A percentile compares a stretch with the other conserved stretches of the same genome.
Evolutionary conservation across 2,888 invertebrate species (phyloP).

Genomic region (Urechis unicinctus): DNA sequence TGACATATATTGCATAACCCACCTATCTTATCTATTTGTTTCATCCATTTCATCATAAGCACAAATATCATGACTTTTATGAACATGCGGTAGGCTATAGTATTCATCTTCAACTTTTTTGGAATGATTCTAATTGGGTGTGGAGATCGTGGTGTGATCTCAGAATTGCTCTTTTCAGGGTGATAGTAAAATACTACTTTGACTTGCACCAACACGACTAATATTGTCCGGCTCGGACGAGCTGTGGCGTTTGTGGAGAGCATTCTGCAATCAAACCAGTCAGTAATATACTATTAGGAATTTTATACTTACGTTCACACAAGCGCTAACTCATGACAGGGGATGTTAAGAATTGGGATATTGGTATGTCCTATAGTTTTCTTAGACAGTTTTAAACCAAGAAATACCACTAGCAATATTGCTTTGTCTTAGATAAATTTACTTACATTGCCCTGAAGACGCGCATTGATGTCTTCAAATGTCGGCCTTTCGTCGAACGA

Average conservation of each 20-base stretch:
- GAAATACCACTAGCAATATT: too few relatives aligned
- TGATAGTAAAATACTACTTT: too few relatives aligned
- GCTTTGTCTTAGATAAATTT: not conserved
- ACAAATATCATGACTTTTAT: too few relatives aligned
- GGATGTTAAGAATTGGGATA: not conserved
- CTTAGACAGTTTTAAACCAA: too few relatives aligned
- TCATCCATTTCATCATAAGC: too few relatives aligned
- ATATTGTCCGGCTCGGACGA: conserved; percentile 45
- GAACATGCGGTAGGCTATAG: too few relatives aligned
- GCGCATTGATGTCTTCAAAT: conserved; percentile 40
- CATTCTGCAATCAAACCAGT: conserved; percentile 27
- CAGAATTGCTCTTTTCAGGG: too few relatives aligned
- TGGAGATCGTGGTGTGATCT: too few relatives aligned
- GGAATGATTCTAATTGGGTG: too few relatives aligned
- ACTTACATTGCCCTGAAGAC: conserved; percentile 39
- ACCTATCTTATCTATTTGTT: too few relatives aligned
- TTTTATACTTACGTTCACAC: not conserved
- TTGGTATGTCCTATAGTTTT: not conserved
- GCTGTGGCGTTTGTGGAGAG: conserved; percentile 46
- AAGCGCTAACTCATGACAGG: not conserved
- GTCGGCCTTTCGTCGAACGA: conserved; percentile 36
- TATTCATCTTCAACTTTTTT: too few relatives aligned
- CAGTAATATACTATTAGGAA: not conserved
- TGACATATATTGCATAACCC: too few relatives aligned
- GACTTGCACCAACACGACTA: conserved; percentile 12